Evolutionary conservation across 2,888 invertebrate species (phyloP).

Genomic region (Noctua pronuba): DNA sequence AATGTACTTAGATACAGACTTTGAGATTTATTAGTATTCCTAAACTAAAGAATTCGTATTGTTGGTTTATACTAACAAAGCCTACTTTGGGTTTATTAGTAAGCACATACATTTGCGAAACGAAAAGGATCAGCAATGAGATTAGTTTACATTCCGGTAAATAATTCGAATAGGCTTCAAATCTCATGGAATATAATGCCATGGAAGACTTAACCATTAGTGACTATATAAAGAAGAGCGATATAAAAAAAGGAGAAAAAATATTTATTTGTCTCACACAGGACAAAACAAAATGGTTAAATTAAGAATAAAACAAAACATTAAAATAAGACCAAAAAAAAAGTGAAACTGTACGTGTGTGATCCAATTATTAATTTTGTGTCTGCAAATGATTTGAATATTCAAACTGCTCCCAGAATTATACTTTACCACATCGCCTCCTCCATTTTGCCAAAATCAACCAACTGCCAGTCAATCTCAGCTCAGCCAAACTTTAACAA

Average conservation of each 20-base stretch:
- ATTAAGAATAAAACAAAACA: too few relatives aligned
- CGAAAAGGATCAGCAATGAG: background rate
- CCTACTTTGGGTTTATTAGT: background rate
- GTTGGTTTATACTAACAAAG: background rate
- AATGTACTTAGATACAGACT: conserved; percentile 8
- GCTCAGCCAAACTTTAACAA: conserved; percentile 44
- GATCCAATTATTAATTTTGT: too few relatives aligned
- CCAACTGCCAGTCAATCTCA: conserved; percentile 53
- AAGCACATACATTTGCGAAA: background rate
- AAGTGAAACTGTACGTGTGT: background rate
- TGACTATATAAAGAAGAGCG: too few relatives aligned
- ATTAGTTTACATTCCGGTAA: background rate
- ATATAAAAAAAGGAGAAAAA: too few relatives aligned
- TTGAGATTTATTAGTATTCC: conserved; percentile 9
- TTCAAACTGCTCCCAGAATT: background rate
- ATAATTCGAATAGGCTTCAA: background rate
- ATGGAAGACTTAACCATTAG: background rate
- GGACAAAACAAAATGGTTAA: too few relatives aligned
- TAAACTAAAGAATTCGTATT: background rate
- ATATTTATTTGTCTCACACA: too few relatives aligned
- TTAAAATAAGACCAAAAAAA: too few relatives aligned
- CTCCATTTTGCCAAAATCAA: conserved; percentile 9
- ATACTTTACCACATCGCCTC: background rate
- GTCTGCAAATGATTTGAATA: background rate
- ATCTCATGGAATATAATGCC: background rate